These are phyloP conservation scores for Pemphigus obesinymphae DNA, from an alignment of 1,140 invertebrate genomes.

Conservation along the genomic window DNA sequence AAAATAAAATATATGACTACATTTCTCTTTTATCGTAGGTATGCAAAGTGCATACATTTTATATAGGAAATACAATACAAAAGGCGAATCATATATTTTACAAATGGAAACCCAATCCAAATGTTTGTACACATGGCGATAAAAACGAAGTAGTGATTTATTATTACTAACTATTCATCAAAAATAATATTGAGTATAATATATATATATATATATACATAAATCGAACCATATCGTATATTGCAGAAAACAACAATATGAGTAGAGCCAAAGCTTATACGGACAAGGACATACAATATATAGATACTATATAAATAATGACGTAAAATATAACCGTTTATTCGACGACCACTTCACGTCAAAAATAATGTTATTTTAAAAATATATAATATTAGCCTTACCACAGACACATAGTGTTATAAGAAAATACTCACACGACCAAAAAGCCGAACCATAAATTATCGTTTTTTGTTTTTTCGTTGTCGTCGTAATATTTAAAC, in stretches of 20 bases:
- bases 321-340: constrained; percentile 1
- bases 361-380: background rate
- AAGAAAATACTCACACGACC: background rate
- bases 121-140: background rate
- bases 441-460: background rate
- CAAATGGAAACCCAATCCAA: background rate
- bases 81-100: background rate
- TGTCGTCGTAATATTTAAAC: background rate
- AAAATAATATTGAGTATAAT: constrained; percentile 13
- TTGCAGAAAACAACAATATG: background rate
- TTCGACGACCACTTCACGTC: background rate
- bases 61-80: constrained; percentile 19
- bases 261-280: background rate
- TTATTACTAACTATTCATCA: background rate
- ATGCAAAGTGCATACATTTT: background rate
- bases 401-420: background rate
- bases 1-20: constrained; percentile 9
- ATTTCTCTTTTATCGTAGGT: constrained; percentile 15
- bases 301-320: background rate
- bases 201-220: too few relatives aligned
- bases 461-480: background rate
- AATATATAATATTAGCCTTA: background rate
- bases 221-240: background rate
- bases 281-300: background rate
- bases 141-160: constrained; percentile 23